phyloP scores from a whole-genome alignment of 1,140 invertebrate species.

The Lepeophtheirus salmonis region DNA sequence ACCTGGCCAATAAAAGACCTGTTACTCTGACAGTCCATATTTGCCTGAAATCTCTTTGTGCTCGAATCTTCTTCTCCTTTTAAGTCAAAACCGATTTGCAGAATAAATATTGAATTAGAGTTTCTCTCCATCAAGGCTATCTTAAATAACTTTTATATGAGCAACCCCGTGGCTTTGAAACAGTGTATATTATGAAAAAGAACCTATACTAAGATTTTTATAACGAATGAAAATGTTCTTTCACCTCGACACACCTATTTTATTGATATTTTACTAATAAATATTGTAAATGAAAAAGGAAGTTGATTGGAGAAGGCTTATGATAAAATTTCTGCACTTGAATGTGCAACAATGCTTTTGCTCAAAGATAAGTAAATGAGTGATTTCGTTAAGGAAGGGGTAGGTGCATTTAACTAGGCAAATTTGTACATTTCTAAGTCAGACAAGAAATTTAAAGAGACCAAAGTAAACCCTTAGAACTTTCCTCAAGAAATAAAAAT shows the following conservation, averaged over 20 bases:
- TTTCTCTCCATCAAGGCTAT: constrained; percentile 77
- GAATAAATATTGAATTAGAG: constrained; percentile 95
- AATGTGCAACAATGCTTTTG: constrained; percentile 76
- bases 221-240: constrained; percentile 82
- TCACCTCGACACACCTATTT: constrained; percentile 88
- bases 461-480: constrained; percentile 66
- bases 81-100: constrained; percentile 87
- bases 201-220: constrained; percentile 89
- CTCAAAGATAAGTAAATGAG: constrained; percentile 44
- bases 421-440: constrained; percentile 58
- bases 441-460: constrained; percentile 39
- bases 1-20: constrained; percentile 88
- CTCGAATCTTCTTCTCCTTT: constrained; percentile 79
- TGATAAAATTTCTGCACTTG: constrained; percentile 62
- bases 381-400: constrained; percentile 30
- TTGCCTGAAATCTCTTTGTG: constrained; percentile 74
- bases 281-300: constrained; percentile 86
- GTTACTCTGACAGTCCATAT: constrained; percentile 88
- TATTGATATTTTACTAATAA: constrained; percentile 86
- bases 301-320: constrained; percentile 92
- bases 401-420: constrained; percentile 58
- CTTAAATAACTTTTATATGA: constrained; percentile 81
- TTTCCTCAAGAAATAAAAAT: too few species aligned
- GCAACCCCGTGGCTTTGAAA: constrained; percentile 78
- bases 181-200: constrained; percentile 99